Conservation (phyloP, 2,113 vertebrate species). For the Pelusios castaneus region DNA sequence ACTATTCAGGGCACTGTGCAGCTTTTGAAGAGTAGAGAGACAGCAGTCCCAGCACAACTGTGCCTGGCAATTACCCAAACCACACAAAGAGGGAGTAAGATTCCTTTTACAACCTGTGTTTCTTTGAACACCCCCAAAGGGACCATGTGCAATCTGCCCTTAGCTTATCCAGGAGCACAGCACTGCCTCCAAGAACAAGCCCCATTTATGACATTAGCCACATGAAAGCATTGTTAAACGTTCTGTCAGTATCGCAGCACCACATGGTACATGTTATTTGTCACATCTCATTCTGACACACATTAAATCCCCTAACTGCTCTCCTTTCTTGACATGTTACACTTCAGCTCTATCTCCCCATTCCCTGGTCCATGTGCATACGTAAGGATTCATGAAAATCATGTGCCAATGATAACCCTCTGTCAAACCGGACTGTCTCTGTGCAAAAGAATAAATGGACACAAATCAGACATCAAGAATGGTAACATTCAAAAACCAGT, state of each 20-base stretch:
- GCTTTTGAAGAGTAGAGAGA: neutral
- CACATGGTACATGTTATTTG: neutral
- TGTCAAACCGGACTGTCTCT: no score
- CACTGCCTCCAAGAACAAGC: neutral
- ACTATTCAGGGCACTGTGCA: neutral
- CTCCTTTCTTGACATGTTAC: neutral
- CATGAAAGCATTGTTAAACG: neutral
- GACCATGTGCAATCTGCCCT: neutral
- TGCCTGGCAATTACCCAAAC: neutral
- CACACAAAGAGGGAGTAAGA: neutral
- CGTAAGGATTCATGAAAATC: neutral
- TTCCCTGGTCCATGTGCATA: neutral
- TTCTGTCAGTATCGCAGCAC: neutral
- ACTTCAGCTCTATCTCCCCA: neutral
- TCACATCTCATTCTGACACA: neutral
- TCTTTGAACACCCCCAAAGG: neutral
- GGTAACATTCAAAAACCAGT: no score
- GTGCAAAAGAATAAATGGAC: no score
- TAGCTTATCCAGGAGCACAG: neutral
- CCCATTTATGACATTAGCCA: neutral
- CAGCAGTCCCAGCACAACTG: neutral
- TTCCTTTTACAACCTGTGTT: neutral
- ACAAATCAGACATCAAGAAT: no score
- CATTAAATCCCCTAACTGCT: neutral
- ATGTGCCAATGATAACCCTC: no score